These are phyloP conservation scores for Lota lota DNA, from an alignment of 2,113 vertebrate genomes.

Conservation along the genomic window DNA sequence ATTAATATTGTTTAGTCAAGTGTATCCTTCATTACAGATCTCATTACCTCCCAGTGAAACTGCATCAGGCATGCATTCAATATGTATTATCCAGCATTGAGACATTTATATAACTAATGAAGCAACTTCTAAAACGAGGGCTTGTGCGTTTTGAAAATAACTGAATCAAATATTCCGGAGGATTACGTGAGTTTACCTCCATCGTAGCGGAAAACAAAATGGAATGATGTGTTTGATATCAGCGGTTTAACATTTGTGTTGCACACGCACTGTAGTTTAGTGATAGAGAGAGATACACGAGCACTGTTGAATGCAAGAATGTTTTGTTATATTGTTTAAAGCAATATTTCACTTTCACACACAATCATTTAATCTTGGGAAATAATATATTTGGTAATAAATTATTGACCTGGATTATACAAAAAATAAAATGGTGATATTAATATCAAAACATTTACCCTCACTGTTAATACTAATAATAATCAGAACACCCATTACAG, in stretches of 20 bases:
- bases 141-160: constrained; percentile 31
- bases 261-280: constrained; percentile 24
- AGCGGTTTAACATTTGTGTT: constrained; percentile 20
- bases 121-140: constrained; percentile 34
- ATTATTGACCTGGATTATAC: neutral
- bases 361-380: neutral
- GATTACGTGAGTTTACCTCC: constrained; percentile 22
- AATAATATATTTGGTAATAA: too few species aligned
- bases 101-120: constrained; percentile 35
- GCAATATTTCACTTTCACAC: constrained; percentile 44
- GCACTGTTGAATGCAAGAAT: neutral
- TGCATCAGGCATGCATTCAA: constrained; percentile 55
- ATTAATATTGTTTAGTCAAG: too few species aligned
- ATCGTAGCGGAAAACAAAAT: constrained; percentile 2
- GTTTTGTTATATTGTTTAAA: constrained; percentile 31
- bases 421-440: neutral
- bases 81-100: constrained; percentile 44
- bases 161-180: neutral
- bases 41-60: constrained; percentile 58
- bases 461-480: neutral
- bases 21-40: neutral
- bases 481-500: too few species aligned
- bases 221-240: neutral
- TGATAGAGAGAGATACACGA: neutral
- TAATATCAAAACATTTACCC: neutral